Percentiles rank a stretch among this genome's conserved stretches.
Evolutionary conservation across 2,797 vertebrate species (phyloP).

Genomic region (Crocodylus rhombifer): DNA sequence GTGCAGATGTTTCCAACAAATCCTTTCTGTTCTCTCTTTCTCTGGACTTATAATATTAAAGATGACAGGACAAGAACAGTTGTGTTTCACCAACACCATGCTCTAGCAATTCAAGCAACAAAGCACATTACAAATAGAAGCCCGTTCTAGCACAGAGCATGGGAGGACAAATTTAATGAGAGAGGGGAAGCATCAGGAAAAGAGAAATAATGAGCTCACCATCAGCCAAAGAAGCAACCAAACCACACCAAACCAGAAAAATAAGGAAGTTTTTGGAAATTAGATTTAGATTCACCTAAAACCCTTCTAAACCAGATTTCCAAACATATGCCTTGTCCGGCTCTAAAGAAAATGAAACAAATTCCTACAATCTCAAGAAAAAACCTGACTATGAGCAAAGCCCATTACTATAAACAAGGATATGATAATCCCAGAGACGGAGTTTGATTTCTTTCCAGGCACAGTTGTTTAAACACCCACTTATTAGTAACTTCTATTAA

Average conservation of each 20-base stretch:
- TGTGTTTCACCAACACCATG: not conserved
- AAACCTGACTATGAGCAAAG: not conserved
- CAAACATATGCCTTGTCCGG: not conserved
- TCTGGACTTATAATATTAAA: slow-evolving; percentile 13
- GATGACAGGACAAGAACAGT: not conserved
- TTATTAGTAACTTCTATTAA: rapidly evolving
- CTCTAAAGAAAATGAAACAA: not conserved
- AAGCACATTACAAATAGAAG: slow-evolving; percentile 25
- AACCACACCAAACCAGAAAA: not conserved
- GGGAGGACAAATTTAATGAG: not conserved
- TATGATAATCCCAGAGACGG: not conserved
- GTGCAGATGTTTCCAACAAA: not conserved
- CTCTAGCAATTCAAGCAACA: slow-evolving; percentile 5
- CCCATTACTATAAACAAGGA: not conserved
- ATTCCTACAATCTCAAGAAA: not conserved
- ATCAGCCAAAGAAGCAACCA: slow-evolving; percentile 34
- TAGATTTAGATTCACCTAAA: slow-evolving; percentile 1
- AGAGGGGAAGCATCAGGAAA: not conserved
- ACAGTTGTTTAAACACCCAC: not conserved
- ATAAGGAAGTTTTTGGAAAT: slow-evolving; percentile 31
- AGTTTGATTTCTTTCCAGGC: not conserved
- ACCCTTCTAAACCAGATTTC: not conserved
- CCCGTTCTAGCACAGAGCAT: not conserved
- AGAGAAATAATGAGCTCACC: not conserved
- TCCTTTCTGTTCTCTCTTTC: slow-evolving; percentile 23